Conservation (phyloP, 2,888 invertebrate genomes). For the Liodrosophila aerea region DNA sequence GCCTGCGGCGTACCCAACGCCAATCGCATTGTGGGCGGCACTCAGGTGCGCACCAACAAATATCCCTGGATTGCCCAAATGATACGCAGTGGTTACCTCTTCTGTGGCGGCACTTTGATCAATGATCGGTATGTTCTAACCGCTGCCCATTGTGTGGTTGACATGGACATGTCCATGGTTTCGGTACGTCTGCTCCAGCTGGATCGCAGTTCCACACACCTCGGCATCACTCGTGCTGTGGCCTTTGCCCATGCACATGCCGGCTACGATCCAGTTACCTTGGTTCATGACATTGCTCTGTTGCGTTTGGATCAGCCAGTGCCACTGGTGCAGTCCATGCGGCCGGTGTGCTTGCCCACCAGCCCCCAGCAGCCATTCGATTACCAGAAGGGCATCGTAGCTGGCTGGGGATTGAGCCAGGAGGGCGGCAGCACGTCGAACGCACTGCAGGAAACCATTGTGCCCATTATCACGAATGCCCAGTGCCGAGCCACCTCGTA, state of each 20-base stretch:
- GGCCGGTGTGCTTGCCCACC: conserved; percentile 79
- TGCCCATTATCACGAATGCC: conserved; percentile 80
- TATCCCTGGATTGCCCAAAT: conserved; percentile 82
- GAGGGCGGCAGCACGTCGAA: conserved; percentile 73
- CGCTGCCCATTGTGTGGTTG: conserved; percentile 80
- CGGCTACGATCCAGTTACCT: conserved; percentile 67
- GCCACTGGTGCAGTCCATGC: conserved; percentile 66
- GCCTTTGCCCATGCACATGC: conserved; percentile 66
- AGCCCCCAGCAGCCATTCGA: conserved; percentile 70
- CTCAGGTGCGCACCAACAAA: conserved; percentile 78
- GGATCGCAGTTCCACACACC: conserved; percentile 61
- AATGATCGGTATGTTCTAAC: conserved; percentile 81
- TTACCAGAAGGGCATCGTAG: conserved; percentile 75
- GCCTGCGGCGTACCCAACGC: conserved; percentile 81
- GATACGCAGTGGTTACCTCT: conserved; percentile 65
- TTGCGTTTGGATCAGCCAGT: conserved; percentile 71
- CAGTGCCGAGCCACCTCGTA: conserved; percentile 79
- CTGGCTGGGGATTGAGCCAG: conserved; percentile 79
- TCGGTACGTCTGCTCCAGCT: conserved; percentile 74
- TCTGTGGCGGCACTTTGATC: conserved; percentile 80
- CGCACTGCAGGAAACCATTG: conserved; percentile 75
- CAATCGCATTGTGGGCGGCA: conserved; percentile 81
- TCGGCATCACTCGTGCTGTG: conserved; percentile 73
- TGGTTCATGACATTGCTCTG: conserved; percentile 80
- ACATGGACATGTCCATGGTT: conserved; percentile 63